A percentile compares a stretch with the other conserved stretches of the same genome.
These are phyloP conservation scores for Thymelicus sylvestris DNA, from an alignment of 2,888 invertebrate species.

Conservation along the genomic window DNA sequence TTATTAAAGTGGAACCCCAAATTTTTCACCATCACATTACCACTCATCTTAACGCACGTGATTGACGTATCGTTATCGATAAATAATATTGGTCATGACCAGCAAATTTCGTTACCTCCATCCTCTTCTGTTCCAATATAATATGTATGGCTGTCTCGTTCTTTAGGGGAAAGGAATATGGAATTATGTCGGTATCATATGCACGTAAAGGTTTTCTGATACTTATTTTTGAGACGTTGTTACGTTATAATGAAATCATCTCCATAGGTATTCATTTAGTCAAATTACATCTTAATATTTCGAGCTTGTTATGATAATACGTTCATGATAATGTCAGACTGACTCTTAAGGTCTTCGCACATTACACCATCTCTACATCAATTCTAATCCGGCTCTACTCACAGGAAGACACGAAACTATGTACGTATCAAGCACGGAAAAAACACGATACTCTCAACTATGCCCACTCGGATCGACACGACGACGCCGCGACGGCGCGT, in stretches of 20 bases:
- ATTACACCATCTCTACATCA: too few species aligned
- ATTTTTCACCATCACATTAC: constrained; percentile 28
- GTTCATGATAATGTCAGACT: neutral
- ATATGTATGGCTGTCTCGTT: neutral
- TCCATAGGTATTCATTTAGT: constrained; percentile 20
- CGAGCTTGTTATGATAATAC: neutral
- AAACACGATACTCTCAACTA: too few species aligned
- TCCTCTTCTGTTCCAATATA: constrained; percentile 2
- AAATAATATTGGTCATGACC: constrained; percentile 32
- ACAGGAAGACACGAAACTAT: too few species aligned
- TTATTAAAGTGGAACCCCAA: constrained; percentile 7
- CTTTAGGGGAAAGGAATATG: too few species aligned
- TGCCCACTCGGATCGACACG: too few species aligned
- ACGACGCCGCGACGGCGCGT: too few species aligned
- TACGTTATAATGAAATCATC: constrained; percentile 22
- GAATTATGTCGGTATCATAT: constrained; percentile 30
- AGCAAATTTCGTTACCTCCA: constrained; percentile 3
- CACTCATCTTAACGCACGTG: constrained; percentile 26
- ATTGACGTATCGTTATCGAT: constrained; percentile 33
- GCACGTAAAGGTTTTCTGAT: constrained; percentile 19
- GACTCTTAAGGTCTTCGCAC: neutral
- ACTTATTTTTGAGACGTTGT: constrained; percentile 17
- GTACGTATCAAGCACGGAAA: too few species aligned
- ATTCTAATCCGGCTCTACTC: too few species aligned
- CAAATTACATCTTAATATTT: constrained; percentile 13